Conservation (phyloP, 1,140 invertebrate species). For the Drosophila sp. region DNA sequence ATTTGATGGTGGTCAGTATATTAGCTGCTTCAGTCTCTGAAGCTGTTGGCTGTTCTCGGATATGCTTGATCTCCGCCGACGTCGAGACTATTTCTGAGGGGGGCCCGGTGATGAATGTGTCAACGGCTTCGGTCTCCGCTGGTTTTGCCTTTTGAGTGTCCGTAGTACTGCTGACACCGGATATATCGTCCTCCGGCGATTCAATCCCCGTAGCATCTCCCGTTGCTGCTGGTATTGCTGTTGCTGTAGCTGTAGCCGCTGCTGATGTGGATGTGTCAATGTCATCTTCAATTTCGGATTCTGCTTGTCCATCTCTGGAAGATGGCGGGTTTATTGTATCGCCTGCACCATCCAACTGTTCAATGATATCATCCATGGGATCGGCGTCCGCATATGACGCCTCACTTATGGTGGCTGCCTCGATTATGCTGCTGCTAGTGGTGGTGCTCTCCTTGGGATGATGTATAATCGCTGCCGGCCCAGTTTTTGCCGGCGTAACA, state of each 20-base stretch:
- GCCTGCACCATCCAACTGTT: conserved; percentile 75
- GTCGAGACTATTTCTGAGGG: conserved; percentile 3
- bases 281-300: conserved; percentile 28
- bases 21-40: conserved; percentile 74
- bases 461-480: conserved; percentile 36
- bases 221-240: background rate
- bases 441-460: conserved; percentile 22
- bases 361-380: conserved; percentile 80
- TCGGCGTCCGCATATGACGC: conserved; percentile 45
- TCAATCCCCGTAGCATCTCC: background rate
- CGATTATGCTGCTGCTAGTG: conserved; percentile 58
- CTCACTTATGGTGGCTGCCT: conserved; percentile 44
- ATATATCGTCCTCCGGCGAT: conserved; percentile 44
- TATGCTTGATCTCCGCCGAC: background rate
- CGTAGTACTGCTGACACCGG: conserved; percentile 64
- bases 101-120: background rate
- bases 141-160: conserved; percentile 28
- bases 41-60: conserved; percentile 41
- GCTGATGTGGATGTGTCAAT: conserved; percentile 45
- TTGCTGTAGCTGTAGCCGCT: background rate
- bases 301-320: conserved; percentile 5
- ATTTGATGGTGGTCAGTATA: conserved; percentile 75
- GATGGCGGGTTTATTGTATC: conserved; percentile 45
- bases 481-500: conserved; percentile 76
- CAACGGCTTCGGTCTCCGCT: background rate